Conservation (phyloP, 2,113 vertebrate genomes). For the Odontophorus gujanensis region DNA sequence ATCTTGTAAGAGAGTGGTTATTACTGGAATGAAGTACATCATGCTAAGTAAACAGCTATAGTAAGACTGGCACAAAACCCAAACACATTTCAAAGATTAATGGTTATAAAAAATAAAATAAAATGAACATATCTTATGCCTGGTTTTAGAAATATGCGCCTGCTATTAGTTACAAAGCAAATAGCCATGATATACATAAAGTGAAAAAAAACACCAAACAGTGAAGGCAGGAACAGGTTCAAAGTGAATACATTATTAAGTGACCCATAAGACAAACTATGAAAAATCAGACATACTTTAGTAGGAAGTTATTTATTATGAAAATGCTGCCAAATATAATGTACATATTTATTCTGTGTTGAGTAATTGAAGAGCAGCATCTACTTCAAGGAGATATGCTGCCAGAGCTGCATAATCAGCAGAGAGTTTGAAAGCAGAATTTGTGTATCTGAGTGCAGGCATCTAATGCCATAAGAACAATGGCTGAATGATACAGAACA, state of each 20-base stretch:
- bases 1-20: not conserved
- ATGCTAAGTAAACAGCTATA: not conserved
- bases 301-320: not conserved
- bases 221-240: not conserved
- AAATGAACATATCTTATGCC: not conserved
- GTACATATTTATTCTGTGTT: not conserved
- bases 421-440: not conserved
- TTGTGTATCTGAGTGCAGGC: not conserved
- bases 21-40: slow-evolving; percentile 19
- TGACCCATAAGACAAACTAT: not conserved
- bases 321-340: not conserved
- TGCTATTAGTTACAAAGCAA: not conserved
- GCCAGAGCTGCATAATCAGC: not conserved
- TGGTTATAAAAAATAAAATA: not conserved
- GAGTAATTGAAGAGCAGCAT: not conserved
- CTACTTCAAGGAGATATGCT: not conserved
- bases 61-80: not conserved
- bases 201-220: not conserved
- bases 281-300: not conserved
- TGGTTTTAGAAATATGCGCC: not conserved
- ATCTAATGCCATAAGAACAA: not conserved
- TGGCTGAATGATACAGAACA: not conserved
- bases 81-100: not conserved
- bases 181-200: not conserved
- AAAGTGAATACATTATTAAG: not conserved